These are phyloP conservation scores for Pelvicachromis taeniatus DNA, from an alignment of 2,113 vertebrate species.

Conservation along the genomic window DNA sequence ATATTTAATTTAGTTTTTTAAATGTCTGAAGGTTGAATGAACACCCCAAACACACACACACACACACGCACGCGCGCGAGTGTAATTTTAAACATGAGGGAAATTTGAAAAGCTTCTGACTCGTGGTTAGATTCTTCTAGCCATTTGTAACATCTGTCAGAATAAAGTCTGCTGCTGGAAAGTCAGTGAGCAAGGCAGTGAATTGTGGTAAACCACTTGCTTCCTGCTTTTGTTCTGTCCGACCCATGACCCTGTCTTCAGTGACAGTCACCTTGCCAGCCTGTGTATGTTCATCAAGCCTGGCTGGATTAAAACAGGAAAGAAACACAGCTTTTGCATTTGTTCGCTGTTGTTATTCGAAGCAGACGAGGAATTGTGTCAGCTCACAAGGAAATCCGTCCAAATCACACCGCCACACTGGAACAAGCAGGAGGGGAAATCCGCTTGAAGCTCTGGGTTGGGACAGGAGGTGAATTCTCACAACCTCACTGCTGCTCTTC, in stretches of 20 bases:
- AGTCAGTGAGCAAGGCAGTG: not conserved
- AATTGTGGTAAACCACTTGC: not conserved
- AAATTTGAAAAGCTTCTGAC: not conserved
- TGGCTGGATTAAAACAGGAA: conserved; percentile 19
- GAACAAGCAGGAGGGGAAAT: conserved; percentile 5
- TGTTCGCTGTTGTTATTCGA: not conserved
- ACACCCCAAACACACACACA: too few relatives aligned
- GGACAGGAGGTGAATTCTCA: conserved; percentile 18
- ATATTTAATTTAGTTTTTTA: too few relatives aligned
- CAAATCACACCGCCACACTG: not conserved
- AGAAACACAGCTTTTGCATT: conserved; percentile 22
- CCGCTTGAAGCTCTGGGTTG: conserved; percentile 14
- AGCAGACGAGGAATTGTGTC: not conserved
- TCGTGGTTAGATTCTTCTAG: not conserved
- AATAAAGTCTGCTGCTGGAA: not conserved
- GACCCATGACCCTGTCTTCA: conserved; percentile 17
- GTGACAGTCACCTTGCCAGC: not conserved
- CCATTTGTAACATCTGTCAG: not conserved
- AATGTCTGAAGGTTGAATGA: too few relatives aligned
- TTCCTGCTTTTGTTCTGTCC: conserved; percentile 56
- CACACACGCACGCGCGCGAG: too few relatives aligned
- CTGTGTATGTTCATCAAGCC: not conserved
- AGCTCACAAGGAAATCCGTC: conserved; percentile 47
- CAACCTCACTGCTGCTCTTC: not conserved
- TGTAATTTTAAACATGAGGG: not conserved